Evolutionary conservation across 2,888 invertebrate species (phyloP).

Genomic region (Watsonalla binaria): DNA sequence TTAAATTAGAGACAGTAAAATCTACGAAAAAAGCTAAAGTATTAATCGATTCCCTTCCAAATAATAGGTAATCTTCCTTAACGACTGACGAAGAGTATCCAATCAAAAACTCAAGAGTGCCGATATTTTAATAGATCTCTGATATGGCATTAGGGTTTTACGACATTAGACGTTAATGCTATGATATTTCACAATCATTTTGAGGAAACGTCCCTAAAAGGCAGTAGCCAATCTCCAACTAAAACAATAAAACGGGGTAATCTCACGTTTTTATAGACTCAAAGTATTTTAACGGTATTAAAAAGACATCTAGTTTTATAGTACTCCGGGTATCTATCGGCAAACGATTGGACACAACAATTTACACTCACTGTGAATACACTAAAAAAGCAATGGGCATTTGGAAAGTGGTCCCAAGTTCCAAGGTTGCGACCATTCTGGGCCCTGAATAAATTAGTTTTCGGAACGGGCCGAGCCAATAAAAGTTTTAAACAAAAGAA

Average conservation of each 20-base stretch:
- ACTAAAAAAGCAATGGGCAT: slow-evolving; percentile 53
- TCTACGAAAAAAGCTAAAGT: too few relatives aligned
- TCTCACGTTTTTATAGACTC: neutral
- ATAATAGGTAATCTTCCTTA: neutral
- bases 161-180: neutral
- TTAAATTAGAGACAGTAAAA: too few relatives aligned
- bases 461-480: slow-evolving; percentile 67
- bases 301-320: slow-evolving; percentile 4
- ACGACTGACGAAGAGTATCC: neutral
- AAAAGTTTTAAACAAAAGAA: slow-evolving; percentile 78
- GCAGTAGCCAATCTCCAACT: slow-evolving; percentile 1
- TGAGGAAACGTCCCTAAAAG: neutral
- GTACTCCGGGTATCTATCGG: slow-evolving; percentile 13
- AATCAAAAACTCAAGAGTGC: neutral
- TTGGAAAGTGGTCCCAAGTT: slow-evolving; percentile 55
- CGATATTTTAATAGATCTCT: neutral
- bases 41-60: neutral
- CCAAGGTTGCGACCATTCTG: slow-evolving; percentile 55
- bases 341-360: slow-evolving; percentile 16
- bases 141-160: neutral
- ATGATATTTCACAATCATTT: neutral
- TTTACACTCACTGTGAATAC: slow-evolving; percentile 37
- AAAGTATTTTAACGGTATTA: slow-evolving; percentile 2
- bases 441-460: slow-evolving; percentile 77
- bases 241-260: neutral